Percentiles rank a stretch among this genome's conserved stretches.
phyloP scores from a whole-genome alignment of 2,797 vertebrate species.

The Ciconia nigra region DNA sequence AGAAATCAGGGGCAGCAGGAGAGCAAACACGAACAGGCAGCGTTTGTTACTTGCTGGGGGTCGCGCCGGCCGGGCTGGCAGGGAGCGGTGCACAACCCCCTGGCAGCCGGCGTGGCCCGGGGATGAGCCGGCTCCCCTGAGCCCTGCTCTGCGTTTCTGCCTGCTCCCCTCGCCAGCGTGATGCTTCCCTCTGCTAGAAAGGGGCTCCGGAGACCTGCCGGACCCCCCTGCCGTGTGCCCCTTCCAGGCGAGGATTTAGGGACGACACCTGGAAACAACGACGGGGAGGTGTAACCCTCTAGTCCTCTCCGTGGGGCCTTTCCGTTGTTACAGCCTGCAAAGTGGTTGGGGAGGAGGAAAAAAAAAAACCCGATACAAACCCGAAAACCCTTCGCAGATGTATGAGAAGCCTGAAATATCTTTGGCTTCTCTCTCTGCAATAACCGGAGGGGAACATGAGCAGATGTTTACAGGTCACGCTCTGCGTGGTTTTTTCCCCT shows the following conservation, averaged over 20 bases:
- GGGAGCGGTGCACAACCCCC: background rate
- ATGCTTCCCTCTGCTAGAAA: background rate
- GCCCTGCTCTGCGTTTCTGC: background rate
- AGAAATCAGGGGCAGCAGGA: background rate
- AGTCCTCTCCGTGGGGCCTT: background rate
- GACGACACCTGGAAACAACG: background rate
- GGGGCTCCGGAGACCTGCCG: background rate
- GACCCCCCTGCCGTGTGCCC: accelerated
- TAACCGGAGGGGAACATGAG: background rate
- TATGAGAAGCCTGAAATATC: background rate
- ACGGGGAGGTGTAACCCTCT: background rate
- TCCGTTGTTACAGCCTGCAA: background rate
- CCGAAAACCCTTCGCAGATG: background rate
- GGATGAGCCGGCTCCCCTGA: background rate
- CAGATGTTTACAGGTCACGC: constrained; percentile 38
- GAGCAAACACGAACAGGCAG: accelerated
- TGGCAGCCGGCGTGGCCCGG: background rate
- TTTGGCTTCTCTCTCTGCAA: background rate
- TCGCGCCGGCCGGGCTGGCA: background rate
- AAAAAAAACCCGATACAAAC: background rate
- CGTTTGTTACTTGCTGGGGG: accelerated
- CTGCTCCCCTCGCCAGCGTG: background rate
- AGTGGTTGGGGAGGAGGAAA: background rate
- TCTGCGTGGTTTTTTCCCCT: background rate
- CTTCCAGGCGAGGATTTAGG: background rate